These are phyloP conservation scores for Erythrocercus mccallii DNA, from an alignment of 2,113 vertebrate genomes.

Conservation along the genomic window DNA sequence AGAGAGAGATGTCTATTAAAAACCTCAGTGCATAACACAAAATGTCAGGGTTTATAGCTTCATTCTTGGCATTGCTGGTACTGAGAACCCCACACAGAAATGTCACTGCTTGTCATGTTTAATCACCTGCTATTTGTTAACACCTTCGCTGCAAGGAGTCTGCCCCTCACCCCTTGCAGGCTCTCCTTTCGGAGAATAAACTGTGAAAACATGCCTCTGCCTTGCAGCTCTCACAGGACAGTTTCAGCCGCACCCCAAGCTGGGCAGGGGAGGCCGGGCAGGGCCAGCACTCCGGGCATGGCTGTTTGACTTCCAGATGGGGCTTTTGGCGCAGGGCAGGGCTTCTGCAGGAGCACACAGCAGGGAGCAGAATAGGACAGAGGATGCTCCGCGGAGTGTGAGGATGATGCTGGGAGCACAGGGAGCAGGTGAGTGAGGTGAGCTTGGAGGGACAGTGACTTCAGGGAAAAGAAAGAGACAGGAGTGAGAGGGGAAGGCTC, in stretches of 20 bases:
- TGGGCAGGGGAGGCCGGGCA: background rate
- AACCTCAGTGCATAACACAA: conserved; percentile 80
- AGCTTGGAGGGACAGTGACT: background rate
- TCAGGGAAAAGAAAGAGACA: background rate
- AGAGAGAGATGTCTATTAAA: conserved; percentile 76
- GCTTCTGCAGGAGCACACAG: background rate
- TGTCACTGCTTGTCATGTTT: conserved; percentile 86
- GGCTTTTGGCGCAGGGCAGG: background rate
- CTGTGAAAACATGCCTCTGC: background rate
- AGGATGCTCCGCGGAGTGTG: background rate
- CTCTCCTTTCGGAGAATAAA: background rate
- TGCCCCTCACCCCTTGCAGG: conserved; percentile 66
- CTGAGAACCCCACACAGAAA: conserved; percentile 80
- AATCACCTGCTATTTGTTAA: conserved; percentile 87
- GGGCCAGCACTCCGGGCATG: accelerated
- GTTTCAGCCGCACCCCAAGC: background rate
- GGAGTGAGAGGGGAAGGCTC: background rate
- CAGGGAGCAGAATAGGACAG: background rate
- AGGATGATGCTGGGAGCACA: background rate
- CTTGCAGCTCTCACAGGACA: background rate
- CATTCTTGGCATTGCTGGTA: conserved; percentile 78
- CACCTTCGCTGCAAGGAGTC: conserved; percentile 76
- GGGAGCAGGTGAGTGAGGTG: background rate
- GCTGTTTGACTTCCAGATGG: background rate
- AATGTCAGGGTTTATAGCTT: conserved; percentile 81